These are phyloP conservation scores for Axinella damicornis DNA, from an alignment of 37 sponge, comb jelly and placozoan species.

Conservation along the genomic window DNA sequence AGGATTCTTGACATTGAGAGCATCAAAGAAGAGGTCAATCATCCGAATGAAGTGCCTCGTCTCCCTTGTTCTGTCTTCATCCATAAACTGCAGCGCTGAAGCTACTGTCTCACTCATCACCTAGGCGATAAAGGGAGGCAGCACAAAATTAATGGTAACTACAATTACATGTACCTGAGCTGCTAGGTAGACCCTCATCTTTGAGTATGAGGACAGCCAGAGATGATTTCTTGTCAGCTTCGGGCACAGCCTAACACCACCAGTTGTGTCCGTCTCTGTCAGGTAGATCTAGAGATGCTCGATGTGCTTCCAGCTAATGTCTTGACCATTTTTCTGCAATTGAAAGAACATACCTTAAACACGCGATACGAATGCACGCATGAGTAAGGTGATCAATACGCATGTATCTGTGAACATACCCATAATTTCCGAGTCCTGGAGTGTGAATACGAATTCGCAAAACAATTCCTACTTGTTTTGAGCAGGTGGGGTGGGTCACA, in stretches of 20 bases:
- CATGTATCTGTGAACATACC: neutral
- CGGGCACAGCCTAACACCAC: conserved; percentile 7
- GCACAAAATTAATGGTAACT: neutral
- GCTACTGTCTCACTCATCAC: conserved; percentile 36
- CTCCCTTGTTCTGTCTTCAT: conserved; percentile 2
- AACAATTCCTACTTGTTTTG: too few relatives aligned
- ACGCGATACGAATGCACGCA: too few relatives aligned
- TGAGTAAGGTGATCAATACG: neutral
- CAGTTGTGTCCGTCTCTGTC: neutral
- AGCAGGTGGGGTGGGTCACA: too few relatives aligned
- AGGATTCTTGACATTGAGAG: conserved; percentile 9
- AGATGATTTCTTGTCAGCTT: conserved; percentile 39
- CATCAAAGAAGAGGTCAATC: conserved; percentile 31
- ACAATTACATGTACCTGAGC: conserved; percentile 45
- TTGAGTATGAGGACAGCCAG: conserved; percentile 39
- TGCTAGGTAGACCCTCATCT: conserved; percentile 45
- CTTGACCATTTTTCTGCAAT: conserved; percentile 15
- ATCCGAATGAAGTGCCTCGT: conserved; percentile 19
- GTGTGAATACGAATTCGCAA: too few relatives aligned
- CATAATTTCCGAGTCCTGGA: too few relatives aligned
- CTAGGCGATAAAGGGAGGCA: neutral
- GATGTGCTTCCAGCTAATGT: conserved; percentile 20
- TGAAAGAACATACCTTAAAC: neutral
- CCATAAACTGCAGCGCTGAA: conserved; percentile 3
- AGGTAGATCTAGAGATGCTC: conserved; percentile 16